Percentiles rank a stretch among this genome's conserved stretches.
These are phyloP conservation scores for Myotis brandtii DNA, from an alignment of 2,113 vertebrate species.

Conservation along the genomic window DNA sequence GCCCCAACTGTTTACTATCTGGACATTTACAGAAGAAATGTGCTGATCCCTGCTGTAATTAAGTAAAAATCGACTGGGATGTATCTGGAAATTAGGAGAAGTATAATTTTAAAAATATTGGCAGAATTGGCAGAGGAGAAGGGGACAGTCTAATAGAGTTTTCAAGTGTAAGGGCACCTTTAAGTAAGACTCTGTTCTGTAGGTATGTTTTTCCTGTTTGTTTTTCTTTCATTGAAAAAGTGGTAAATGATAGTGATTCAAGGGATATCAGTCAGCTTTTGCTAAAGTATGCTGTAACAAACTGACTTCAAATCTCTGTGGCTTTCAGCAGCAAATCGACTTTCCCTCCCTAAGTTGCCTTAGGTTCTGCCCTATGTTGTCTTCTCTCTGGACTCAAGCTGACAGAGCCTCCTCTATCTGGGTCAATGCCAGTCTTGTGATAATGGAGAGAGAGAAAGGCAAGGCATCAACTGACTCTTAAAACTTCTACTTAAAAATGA, in stretches of 20 bases:
- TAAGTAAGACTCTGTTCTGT: not conserved
- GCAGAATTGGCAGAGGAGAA: not conserved
- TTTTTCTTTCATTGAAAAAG: not conserved
- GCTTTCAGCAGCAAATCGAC: not conserved
- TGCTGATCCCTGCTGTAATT: not conserved
- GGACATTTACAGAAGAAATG: not conserved
- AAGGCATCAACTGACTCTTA: not conserved
- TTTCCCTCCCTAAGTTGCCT: not conserved
- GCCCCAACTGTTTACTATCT: not conserved
- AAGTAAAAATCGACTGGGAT: conserved; percentile 1
- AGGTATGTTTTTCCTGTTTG: not conserved
- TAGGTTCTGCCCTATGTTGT: not conserved
- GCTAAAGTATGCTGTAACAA: not conserved
- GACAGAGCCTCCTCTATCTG: not conserved
- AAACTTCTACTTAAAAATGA: conserved; percentile 2
- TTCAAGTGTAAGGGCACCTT: not conserved
- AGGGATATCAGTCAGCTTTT: not conserved
- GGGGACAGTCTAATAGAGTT: not conserved
- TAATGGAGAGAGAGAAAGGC: too few relatives aligned
- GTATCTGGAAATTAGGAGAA: not conserved
- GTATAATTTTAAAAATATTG: not conserved
- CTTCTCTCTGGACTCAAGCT: not conserved
- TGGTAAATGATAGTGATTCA: not conserved
- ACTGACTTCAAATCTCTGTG: not conserved
- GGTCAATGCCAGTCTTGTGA: not conserved